Percentiles rank a stretch among this genome's conserved stretches.
Evolutionary conservation across 2,888 invertebrate species (phyloP).

Genomic region (Axea sp.): DNA sequence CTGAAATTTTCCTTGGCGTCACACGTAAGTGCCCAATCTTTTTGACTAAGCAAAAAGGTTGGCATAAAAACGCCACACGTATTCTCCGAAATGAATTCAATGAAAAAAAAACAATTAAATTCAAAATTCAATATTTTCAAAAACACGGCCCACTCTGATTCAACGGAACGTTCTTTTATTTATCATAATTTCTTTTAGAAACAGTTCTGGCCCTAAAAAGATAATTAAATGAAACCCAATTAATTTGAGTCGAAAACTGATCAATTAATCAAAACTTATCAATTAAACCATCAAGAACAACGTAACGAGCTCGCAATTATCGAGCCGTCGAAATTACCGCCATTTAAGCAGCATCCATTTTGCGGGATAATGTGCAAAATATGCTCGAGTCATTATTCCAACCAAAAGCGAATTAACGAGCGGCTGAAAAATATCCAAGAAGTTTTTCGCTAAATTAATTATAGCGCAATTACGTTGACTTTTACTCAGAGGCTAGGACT

Average conservation of each 20-base stretch:
- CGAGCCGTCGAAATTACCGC: conserved; percentile 26
- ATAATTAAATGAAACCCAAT: conserved; percentile 2
- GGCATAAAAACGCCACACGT: no score
- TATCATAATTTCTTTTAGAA: no score
- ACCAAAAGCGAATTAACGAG: conserved; percentile 62
- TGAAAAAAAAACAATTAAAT: no score
- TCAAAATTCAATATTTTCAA: no score
- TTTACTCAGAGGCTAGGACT: conserved; percentile 68
- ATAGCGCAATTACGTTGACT: conserved; percentile 74
- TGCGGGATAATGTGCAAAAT: conserved; percentile 55
- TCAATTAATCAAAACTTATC: conserved; percentile 26
- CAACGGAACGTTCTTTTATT: no score
- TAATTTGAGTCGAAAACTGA: conserved; percentile 2
- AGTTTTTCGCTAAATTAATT: conserved; percentile 79
- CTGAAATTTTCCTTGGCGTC: conserved; percentile 30
- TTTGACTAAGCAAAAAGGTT: no score
- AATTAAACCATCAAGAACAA: conserved; percentile 8
- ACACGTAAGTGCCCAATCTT: conserved; percentile 20
- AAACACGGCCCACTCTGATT: no score
- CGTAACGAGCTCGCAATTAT: conserved; percentile 27
- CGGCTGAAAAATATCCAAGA: conserved; percentile 67
- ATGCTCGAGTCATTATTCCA: conserved; percentile 55
- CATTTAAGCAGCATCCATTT: conserved; percentile 43
- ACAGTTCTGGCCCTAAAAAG: no score
- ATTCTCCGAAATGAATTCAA: no score